phyloP scores from a whole-genome alignment of 2,888 invertebrate species.

The Pollenia amentaria region DNA sequence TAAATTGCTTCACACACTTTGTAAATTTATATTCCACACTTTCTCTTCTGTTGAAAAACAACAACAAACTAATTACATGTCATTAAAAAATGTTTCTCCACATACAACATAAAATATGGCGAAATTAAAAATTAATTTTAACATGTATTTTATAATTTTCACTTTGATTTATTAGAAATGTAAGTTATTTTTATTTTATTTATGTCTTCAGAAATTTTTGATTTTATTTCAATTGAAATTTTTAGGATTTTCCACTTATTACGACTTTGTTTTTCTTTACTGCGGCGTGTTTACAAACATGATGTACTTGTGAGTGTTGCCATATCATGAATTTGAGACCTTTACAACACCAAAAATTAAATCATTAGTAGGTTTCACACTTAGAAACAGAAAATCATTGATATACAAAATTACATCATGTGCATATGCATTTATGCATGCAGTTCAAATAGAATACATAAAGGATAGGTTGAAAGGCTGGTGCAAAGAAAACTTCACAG shows the following conservation, averaged over 20 bases:
- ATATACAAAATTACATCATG: too few species aligned
- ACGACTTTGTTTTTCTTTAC: conserved; percentile 64
- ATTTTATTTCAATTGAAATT: conserved; percentile 43
- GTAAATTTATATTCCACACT: conserved; percentile 41
- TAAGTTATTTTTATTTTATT: not conserved
- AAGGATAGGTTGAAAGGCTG: too few species aligned
- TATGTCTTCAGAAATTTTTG: not conserved
- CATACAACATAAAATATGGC: not conserved
- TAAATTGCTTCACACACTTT: conserved; percentile 34
- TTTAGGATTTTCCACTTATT: conserved; percentile 42
- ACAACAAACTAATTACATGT: conserved; percentile 43
- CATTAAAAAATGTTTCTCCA: not conserved
- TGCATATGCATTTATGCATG: too few species aligned
- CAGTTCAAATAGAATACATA: too few species aligned
- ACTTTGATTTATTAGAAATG: not conserved
- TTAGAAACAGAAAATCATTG: too few species aligned
- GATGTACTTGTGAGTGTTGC: conserved; percentile 6
- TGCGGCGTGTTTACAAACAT: conserved; percentile 65
- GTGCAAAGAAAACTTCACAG: too few species aligned
- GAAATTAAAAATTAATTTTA: not conserved
- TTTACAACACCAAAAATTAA: too few species aligned
- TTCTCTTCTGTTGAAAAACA: conserved; percentile 30
- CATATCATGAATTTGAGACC: not conserved
- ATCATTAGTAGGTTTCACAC: too few species aligned
- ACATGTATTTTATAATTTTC: not conserved